Percentiles rank a stretch among this genome's conserved stretches.
These are phyloP conservation scores for Ceyx cyanopectus DNA, from an alignment of 2,113 vertebrate genomes.

Conservation along the genomic window DNA sequence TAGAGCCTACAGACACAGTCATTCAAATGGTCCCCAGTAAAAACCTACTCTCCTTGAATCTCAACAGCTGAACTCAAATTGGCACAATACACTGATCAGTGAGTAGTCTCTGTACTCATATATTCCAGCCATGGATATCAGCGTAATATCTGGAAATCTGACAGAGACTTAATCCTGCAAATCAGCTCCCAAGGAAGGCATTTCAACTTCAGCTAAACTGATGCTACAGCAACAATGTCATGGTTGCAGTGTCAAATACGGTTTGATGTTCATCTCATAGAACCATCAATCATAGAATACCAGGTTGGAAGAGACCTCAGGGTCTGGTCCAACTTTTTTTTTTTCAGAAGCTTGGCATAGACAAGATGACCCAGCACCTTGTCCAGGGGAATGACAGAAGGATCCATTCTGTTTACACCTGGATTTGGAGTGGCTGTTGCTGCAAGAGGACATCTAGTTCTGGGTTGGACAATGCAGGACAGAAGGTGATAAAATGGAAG, in stretches of 20 bases:
- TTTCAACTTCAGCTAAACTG: fast-evolving
- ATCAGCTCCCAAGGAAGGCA: not conserved
- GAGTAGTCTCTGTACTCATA: fast-evolving
- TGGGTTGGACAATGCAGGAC: not conserved
- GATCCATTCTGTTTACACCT: not conserved
- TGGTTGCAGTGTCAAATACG: fast-evolving
- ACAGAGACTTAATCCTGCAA: not conserved
- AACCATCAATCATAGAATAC: not conserved
- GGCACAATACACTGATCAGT: not conserved
- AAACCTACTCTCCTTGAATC: not conserved
- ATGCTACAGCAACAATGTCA: not conserved
- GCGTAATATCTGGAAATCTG: not conserved
- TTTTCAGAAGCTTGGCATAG: too few species aligned
- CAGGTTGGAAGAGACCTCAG: not conserved
- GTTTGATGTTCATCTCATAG: not conserved
- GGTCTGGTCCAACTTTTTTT: not conserved
- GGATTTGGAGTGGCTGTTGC: not conserved
- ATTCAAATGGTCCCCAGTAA: not conserved
- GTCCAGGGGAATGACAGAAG: not conserved
- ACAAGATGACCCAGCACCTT: not conserved
- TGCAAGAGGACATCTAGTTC: not conserved
- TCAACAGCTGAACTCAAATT: not conserved
- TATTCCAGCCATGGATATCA: not conserved
- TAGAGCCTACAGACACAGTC: not conserved
- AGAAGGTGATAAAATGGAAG: not conserved